phyloP scores from a whole-genome alignment of 2,113 vertebrate genomes.

The Carassius gibelio region DNA sequence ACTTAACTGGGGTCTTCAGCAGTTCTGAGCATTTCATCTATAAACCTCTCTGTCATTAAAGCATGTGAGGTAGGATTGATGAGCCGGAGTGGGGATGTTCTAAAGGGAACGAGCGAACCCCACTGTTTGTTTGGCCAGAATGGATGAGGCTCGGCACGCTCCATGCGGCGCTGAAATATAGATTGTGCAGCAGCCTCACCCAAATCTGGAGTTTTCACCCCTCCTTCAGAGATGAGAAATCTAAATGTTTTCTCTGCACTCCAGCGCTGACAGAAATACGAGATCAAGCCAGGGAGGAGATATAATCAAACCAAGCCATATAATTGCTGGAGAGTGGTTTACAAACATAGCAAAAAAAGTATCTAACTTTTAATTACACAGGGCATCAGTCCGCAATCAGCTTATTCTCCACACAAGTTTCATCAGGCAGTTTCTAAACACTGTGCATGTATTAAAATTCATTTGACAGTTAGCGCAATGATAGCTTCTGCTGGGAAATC shows the following conservation, averaged over 20 bases:
- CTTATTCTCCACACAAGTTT: background rate
- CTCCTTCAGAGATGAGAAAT: constrained; percentile 37
- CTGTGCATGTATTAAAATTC: constrained; percentile 44
- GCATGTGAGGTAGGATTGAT: constrained; percentile 48
- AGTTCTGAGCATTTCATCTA: constrained; percentile 41
- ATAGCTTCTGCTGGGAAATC: constrained; percentile 22
- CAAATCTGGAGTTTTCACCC: constrained; percentile 21
- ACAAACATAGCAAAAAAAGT: background rate
- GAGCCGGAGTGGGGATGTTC: constrained; percentile 34
- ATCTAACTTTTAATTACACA: background rate
- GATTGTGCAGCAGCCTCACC: constrained; percentile 23
- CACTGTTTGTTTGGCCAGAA: constrained; percentile 48
- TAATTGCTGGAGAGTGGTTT: background rate
- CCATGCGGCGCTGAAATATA: constrained; percentile 52
- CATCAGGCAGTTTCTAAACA: constrained; percentile 17
- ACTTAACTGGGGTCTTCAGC: background rate
- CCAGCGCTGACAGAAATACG: background rate
- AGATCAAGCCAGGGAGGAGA: background rate
- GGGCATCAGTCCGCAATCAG: background rate
- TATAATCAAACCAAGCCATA: background rate
- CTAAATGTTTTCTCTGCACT: constrained; percentile 45
- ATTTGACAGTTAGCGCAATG: constrained; percentile 31
- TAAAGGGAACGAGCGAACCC: constrained; percentile 45
- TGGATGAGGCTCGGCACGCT: constrained; percentile 20
- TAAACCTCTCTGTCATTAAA: constrained; percentile 45